Evolutionary conservation across 1,140 invertebrate genomes (phyloP), one percentile per base, ranked within the genome.

Genomic region (Monomorium pharaonis): DNA sequence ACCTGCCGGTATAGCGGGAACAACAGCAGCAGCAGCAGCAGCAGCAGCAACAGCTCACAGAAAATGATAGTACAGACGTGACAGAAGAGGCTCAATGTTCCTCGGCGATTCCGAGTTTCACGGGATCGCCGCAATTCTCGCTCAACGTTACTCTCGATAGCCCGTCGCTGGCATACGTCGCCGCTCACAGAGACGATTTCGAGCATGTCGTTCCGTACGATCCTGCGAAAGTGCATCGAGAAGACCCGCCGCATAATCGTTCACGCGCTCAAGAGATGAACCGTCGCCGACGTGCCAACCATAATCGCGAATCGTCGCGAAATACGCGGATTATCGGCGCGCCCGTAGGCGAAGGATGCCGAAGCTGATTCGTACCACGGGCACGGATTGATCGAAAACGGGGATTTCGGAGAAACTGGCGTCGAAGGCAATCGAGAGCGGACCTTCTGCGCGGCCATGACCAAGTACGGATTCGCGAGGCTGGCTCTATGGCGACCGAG

Each of bases 381-480:
- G 6, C 37, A 56, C 78, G 12, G 49, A 51, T 69, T 81, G 44
- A 86, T 62, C n/a, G 49, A 42, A 67, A 16, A 44, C 3, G 56
- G 21, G n/a, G 72, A 42, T 60, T 67, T 58, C 24, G 58, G 12
- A 60, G 51, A 49, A 30, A 70, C 49, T 58, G 49, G 72, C 77
- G 62, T 24, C 44, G 37, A n/a, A 47, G 24, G 7, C 51, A 44
- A 80, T 56, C 42, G 49, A 84, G 51, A 14, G 60, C 58, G n/a
- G 30, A 58, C 16, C n/a, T 24, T 42, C 51, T 49, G n/a, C 10
- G 60, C 72, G 37, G 77, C 51, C 49, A 95, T 95, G 94, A 95
- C 94, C 51, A 95, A 93, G 86, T 95, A 95, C 92, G 93, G 94
- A 54, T 92, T 95, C 67, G 93, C 94, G 42, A 92, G 94, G 60